Percentiles rank a stretch among this genome's conserved stretches.
These are phyloP conservation scores for Trichoplusia ni DNA, from an alignment of 1,140 invertebrate genomes.

Conservation along the genomic window DNA sequence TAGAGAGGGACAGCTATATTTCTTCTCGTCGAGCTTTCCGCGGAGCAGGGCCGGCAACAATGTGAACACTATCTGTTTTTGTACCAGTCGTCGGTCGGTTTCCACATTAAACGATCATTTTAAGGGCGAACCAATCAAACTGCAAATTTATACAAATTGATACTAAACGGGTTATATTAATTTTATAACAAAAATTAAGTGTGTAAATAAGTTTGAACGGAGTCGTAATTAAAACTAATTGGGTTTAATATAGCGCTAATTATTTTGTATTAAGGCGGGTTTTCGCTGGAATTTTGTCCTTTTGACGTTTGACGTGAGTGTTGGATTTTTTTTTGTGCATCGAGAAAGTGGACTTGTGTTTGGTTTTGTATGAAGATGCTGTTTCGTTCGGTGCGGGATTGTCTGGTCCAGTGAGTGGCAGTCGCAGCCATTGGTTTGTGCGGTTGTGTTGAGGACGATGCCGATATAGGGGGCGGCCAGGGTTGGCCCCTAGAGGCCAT, in stretches of 20 bases:
- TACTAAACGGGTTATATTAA: constrained; percentile 81
- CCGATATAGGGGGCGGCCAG: constrained; percentile 74
- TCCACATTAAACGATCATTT: constrained; percentile 79
- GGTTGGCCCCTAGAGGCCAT: constrained; percentile 78
- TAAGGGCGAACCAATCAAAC: constrained; percentile 80
- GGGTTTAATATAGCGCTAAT: constrained; percentile 75
- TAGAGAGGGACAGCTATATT: constrained; percentile 50
- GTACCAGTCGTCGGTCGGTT: constrained; percentile 75
- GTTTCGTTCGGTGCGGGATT: not conserved
- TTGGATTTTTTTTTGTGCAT: constrained; percentile 44
- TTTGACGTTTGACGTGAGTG: constrained; percentile 46
- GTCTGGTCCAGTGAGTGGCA: not conserved
- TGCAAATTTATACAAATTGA: constrained; percentile 81
- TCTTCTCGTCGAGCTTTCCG: constrained; percentile 28
- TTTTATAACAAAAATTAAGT: constrained; percentile 82
- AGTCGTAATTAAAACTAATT: constrained; percentile 79
- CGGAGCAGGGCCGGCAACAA: constrained; percentile 47
- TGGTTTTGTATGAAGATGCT: constrained; percentile 7
- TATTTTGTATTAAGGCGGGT: constrained; percentile 73
- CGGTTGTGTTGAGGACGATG: constrained; percentile 54
- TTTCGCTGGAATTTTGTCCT: constrained; percentile 64
- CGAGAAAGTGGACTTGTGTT: constrained; percentile 26
- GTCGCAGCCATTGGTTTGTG: constrained; percentile 45
- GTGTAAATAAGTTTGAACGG: constrained; percentile 79
- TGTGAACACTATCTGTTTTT: constrained; percentile 71